Evolutionary conservation across 2,888 invertebrate species (phyloP), one percentile per base, ranked within the genome.

Genomic region (Bruchidius siliquastri): DNA sequence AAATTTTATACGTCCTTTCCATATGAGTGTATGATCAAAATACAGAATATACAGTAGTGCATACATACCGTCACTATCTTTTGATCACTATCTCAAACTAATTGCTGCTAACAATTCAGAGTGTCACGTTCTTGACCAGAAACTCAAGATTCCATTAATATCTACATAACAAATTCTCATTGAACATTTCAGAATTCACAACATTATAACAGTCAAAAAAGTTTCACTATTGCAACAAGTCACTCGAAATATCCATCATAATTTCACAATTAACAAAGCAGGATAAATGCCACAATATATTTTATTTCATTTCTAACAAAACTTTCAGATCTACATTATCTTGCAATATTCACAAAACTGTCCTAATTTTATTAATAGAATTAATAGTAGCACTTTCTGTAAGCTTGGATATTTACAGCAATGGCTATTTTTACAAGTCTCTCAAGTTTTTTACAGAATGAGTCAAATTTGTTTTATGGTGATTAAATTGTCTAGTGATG

Each of bases 101-200:
- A 49, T 49, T 49, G 49, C 49, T 49, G 49, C 8, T 8, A 18
- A 49, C 26, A 8, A 32, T 67, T 26, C 66, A 68, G 71, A 69
- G 22, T 22, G n/a, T 68, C 30, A 72, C 69, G 71, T 66, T 26
- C 73, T 72, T 69, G 68, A 69, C 18, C n/a, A 21, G 22, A 21
- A 72, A 70, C 67, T 69, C 22, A 67, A 72, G 70, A 73, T 73
- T 70, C 72, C 75, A 71, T 71, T 71, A 76, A 68, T 68, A 71
- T 74, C 72, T 67, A 71, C 71, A 73, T 69, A 68, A 71, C 26
- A 68, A 26, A 71, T 18, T 49, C 6, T 49, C 10, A 8, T 49
- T 13, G 18, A 49, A 13, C 1, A 49, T 49, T 30, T 30, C 4
- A 49, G 18, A 8, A 49, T 49, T 49, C 13, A 49, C 49, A 49